Conservation (phyloP, 2,797 vertebrate species). For the Myiotriccus ornatus region DNA sequence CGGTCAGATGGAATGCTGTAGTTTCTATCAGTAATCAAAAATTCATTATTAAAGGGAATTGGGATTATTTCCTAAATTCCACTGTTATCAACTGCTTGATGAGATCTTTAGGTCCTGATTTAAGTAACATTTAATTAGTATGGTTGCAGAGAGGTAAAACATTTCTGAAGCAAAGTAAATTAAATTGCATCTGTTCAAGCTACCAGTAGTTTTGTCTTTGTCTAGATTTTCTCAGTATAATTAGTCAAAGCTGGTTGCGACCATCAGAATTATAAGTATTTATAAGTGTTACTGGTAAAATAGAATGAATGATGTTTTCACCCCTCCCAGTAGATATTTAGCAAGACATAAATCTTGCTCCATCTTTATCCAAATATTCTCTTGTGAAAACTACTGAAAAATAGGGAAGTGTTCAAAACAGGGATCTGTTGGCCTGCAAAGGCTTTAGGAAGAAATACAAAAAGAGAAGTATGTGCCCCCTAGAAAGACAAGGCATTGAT, state of each 20-base stretch:
- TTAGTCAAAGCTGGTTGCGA: background rate
- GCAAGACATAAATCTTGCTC: background rate
- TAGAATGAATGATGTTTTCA: background rate
- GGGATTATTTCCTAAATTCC: slow-evolving; percentile 22
- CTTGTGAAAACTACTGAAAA: background rate
- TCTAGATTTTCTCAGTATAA: background rate
- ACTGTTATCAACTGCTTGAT: slow-evolving; percentile 5
- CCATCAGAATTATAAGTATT: background rate
- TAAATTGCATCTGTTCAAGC: background rate
- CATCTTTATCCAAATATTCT: background rate
- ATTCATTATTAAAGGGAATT: slow-evolving; percentile 20
- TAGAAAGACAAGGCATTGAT: background rate
- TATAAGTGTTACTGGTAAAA: background rate
- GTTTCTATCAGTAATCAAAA: slow-evolving; percentile 31
- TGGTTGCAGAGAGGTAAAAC: background rate
- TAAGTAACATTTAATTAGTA: slow-evolving; percentile 37
- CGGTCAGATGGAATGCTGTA: slow-evolving; percentile 1
- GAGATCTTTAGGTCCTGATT: background rate
- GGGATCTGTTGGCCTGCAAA: background rate
- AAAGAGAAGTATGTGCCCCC: background rate
- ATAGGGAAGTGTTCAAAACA: background rate
- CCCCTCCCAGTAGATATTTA: background rate
- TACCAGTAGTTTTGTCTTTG: background rate
- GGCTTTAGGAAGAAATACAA: background rate
- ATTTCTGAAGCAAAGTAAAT: background rate